Base-by-base conservation (phyloP, 2,797 vertebrate species). In the Sitta carolinensis region DNA sequence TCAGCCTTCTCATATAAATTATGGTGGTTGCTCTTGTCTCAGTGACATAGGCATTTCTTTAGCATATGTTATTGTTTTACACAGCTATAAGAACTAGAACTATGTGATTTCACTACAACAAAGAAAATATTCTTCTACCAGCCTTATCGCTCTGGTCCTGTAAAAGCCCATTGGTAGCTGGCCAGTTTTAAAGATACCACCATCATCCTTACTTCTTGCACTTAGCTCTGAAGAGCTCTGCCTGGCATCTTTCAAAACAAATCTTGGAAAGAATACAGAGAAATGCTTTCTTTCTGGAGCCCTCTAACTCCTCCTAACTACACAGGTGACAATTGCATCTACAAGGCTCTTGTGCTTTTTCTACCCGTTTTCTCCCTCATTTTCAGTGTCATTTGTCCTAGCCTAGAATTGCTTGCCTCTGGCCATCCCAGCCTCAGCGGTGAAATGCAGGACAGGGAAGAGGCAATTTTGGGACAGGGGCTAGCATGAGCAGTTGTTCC, bases 161-260 rank as follows among this genome's bases (percentile, higher is more conserved):
- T 68, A 89, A 91, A 95, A 96, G 62, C 50, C 62, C 58, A 34
- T 43, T 96, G 94, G 94, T 82, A 82, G 50, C 61, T 11, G 22
- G 81, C 93, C 96, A 96, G 74, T 58, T 90, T 93, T 97, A 96
- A 94, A 92, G 94, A 97, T 97, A 96, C 97, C 95, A 90, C 96
- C 79, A 83, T 74, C 89, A 89, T 76, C 90, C 88, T 96, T 96
- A 50, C 57, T 93, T 94, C 96, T 98, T 98, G 90, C 95, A 97
- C 95, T 98, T 96, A 95, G 94, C 89, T 97, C 94, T 97, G 89
- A 91, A 93, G 77, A 95, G 80, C 95, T 96, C 93, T 97, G 87
- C 87, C 97, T 98, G 97, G 97, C 97, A 96, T 90, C 87, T 97
- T 97, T 98, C 97, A 97, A 98, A 98, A 97, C 95, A 96, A 98